These are phyloP conservation scores for Brienomyrus brachyistius DNA, from an alignment of 2,113 vertebrate species.

Conservation along the genomic window DNA sequence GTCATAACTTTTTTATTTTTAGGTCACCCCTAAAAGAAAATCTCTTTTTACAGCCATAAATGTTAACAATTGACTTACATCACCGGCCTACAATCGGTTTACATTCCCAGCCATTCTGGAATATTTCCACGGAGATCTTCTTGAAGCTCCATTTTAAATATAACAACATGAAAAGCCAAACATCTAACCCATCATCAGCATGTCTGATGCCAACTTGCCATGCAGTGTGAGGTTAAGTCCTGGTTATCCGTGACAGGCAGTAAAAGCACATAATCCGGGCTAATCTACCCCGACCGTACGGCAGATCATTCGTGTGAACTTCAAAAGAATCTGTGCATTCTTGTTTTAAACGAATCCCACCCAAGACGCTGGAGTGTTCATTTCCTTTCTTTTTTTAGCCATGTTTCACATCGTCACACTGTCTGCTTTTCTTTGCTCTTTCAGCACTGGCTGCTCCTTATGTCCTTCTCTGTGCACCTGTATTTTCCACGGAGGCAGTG, in stretches of 20 bases:
- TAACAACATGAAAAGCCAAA: not conserved
- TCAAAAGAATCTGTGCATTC: slow-evolving; percentile 16
- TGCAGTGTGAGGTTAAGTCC: slow-evolving; percentile 43
- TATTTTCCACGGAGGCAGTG: slow-evolving; percentile 55
- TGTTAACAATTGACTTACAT: too few relatives aligned
- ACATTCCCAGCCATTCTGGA: not conserved
- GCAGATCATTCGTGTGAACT: not conserved
- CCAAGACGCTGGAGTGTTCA: not conserved
- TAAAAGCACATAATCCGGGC: slow-evolving; percentile 63
- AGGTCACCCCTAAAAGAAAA: not conserved
- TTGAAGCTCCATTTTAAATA: not conserved
- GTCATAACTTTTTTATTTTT: not conserved
- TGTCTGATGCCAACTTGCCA: not conserved
- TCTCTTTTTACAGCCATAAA: not conserved
- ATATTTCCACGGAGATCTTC: not conserved
- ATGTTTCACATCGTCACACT: slow-evolving; percentile 64
- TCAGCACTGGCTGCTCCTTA: slow-evolving; percentile 41
- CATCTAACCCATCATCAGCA: not conserved
- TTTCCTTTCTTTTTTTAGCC: slow-evolving; percentile 25
- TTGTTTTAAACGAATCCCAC: not conserved
- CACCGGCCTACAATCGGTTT: not conserved
- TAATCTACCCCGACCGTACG: slow-evolving; percentile 61
- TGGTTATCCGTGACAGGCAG: slow-evolving; percentile 53
- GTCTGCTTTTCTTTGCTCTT: slow-evolving; percentile 49
- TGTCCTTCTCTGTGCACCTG: slow-evolving; percentile 79